Percentiles rank a stretch among this genome's conserved stretches.
phyloP scores from a whole-genome alignment of 92 coral and sea anemone species.

The Epizoanthus rinbou region DNA sequence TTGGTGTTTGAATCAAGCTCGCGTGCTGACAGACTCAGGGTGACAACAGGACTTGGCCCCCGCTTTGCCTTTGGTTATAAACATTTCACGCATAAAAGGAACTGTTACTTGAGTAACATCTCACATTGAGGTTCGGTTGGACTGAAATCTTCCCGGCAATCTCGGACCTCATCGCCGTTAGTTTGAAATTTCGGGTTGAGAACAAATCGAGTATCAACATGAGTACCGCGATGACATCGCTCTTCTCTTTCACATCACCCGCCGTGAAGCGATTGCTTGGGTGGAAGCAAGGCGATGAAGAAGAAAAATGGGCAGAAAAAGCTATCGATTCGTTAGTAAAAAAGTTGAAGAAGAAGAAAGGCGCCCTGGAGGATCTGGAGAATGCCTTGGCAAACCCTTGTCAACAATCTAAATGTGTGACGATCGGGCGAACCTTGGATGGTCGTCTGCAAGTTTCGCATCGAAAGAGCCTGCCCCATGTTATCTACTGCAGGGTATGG shows the following conservation, averaged over 20 bases:
- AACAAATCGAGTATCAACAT: neutral
- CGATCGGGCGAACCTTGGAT: slow-evolving; percentile 31
- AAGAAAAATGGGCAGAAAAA: slow-evolving; percentile 35
- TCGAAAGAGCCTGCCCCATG: slow-evolving; percentile 41
- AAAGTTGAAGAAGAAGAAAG: slow-evolving; percentile 42
- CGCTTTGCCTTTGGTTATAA: slow-evolving; percentile 23
- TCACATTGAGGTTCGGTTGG: slow-evolving; percentile 32
- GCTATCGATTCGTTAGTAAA: slow-evolving; percentile 37
- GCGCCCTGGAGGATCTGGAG: slow-evolving; percentile 39
- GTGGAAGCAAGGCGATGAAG: slow-evolving; percentile 41
- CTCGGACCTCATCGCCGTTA: slow-evolving; percentile 23
- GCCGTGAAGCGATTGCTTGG: slow-evolving; percentile 35
- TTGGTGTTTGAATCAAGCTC: slow-evolving; percentile 19
- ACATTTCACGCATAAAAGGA: slow-evolving; percentile 25
- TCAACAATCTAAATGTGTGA: slow-evolving; percentile 31
- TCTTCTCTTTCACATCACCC: slow-evolving; percentile 37
- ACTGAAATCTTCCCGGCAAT: slow-evolving; percentile 1
- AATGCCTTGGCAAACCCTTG: slow-evolving; percentile 25
- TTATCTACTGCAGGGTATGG: slow-evolving; percentile 41
- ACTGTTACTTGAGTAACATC: slow-evolving; percentile 19
- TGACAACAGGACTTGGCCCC: slow-evolving; percentile 31
- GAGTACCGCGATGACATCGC: slow-evolving; percentile 38
- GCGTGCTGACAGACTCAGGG: slow-evolving; percentile 37
- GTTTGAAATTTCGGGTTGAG: neutral
- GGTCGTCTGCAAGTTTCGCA: slow-evolving; percentile 45